Percentiles rank a stretch among this genome's conserved stretches.
Evolutionary conservation across 2,888 invertebrate genomes (phyloP).

Genomic region (Erebia ligea): DNA sequence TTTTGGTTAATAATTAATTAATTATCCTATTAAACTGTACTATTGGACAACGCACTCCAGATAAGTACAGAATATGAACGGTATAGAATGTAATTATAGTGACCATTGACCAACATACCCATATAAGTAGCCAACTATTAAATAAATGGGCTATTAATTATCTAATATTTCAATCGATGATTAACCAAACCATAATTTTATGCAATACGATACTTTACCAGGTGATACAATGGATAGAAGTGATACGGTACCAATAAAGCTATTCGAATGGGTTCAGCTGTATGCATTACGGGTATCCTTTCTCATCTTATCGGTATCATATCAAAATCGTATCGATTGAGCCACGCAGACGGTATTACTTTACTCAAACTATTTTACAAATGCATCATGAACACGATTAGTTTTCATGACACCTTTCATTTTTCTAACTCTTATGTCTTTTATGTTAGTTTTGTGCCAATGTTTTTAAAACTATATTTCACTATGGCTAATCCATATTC

Average conservation of each 20-base stretch:
- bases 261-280: slow-evolving; percentile 1
- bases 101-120: slow-evolving; percentile 10
- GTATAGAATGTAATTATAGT: neutral
- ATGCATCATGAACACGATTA: neutral
- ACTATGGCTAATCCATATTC: too few species aligned
- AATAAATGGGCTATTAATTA: slow-evolving; percentile 25
- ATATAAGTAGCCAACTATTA: neutral
- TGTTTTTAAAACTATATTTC: neutral
- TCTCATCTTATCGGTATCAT: slow-evolving; percentile 4
- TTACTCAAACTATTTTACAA: slow-evolving; percentile 1
- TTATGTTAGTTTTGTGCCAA: neutral
- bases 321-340: neutral
- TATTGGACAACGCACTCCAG: neutral
- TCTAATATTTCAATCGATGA: slow-evolving; percentile 9
- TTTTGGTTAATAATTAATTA: neutral
- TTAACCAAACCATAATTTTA: slow-evolving; percentile 16
- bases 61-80: neutral
- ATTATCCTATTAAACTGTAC: neutral
- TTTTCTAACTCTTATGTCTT: neutral
- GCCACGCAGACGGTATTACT: neutral
- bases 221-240: slow-evolving; percentile 6
- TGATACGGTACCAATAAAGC: slow-evolving; percentile 2
- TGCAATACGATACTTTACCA: neutral
- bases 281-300: neutral
- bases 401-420: neutral